Base-by-base conservation (phyloP, 2,113 vertebrate species). In the Cyanoderma ruficeps region DNA sequence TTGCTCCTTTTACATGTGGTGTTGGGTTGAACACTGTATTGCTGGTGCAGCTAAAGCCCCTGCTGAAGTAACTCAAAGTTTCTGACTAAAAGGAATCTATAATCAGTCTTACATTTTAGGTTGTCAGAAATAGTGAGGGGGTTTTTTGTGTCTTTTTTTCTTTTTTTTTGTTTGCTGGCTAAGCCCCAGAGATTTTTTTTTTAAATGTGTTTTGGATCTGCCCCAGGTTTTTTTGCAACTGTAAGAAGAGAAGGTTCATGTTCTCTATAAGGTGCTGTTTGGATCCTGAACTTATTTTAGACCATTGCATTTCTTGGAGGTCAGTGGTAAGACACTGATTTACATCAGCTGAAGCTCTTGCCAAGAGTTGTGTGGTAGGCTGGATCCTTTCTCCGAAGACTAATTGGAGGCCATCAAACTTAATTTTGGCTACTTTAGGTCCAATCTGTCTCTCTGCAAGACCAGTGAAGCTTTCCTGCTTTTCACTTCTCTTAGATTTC, bases 341-440 rank as follows among this genome's bases (percentile, higher is more conserved):
- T 97, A 96, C 94, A 96, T 94, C 96, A 89, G 21, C 49, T 69
- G 86, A 87, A 60, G 61, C 41, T 87, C 57, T 96, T 95, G 92
- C 92, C 95, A 95, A 60, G 70, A 87, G 76, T 87, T 90, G 70
- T 89, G 80, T 95, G 93, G 90, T 96, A 75, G 94, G 69, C 93
- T 95, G 94, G 85, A 87, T 94, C 88, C 72, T 88, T 93, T 96
- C 65, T 96, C 90, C 11, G 11, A 96, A 93, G 83, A 92, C 90
- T 96, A 96, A 96, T 95, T 93, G 90, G 88, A 93, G 92, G 31
- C 94, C 72, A 96, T 95, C 94, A 96, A 92, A 96, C 93, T 93
- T 94, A 92, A 94, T 96, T 95, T 95, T 91, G 90, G 47, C 93
- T 95, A 89, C 89, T 96, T 95, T 65, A 76, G 15, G 53, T 94